Evolutionary conservation across 1,140 invertebrate genomes (phyloP).

Genomic region (Drosophila melanica): DNA sequence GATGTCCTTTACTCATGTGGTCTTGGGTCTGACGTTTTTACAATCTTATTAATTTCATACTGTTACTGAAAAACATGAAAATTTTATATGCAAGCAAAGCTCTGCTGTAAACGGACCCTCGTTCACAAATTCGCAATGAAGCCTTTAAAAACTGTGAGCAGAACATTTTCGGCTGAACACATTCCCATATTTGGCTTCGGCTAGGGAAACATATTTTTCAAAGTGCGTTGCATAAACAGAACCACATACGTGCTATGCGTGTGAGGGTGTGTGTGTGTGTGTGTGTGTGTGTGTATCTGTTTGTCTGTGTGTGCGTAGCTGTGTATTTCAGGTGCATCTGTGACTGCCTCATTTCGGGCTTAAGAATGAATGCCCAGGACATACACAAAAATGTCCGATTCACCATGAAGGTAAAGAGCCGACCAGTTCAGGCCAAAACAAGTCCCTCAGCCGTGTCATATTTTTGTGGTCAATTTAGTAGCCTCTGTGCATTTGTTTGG

Average conservation of each 20-base stretch:
- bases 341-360: neutral
- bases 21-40: too few relatives aligned
- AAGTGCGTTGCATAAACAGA: neutral
- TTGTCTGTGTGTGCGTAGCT: slow-evolving; percentile 2
- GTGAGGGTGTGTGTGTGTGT: slow-evolving; percentile 1
- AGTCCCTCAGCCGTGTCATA: neutral
- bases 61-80: neutral
- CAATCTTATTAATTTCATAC: too few relatives aligned
- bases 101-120: slow-evolving; percentile 32
- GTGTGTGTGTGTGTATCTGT: neutral
- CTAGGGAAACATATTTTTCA: slow-evolving; percentile 53
- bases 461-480: neutral
- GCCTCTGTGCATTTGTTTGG: neutral
- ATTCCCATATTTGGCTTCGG: slow-evolving; percentile 63
- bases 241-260: neutral
- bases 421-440: neutral
- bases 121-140: slow-evolving; percentile 9
- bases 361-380: neutral
- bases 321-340: slow-evolving; percentile 5
- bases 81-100: neutral
- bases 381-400: neutral
- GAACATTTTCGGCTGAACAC: slow-evolving; percentile 53
- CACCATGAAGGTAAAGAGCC: too few relatives aligned
- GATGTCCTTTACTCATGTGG: neutral
- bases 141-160: slow-evolving; percentile 52